These are phyloP conservation scores for Myotis brandtii DNA, from an alignment of 2,113 vertebrate genomes.

Conservation along the genomic window DNA sequence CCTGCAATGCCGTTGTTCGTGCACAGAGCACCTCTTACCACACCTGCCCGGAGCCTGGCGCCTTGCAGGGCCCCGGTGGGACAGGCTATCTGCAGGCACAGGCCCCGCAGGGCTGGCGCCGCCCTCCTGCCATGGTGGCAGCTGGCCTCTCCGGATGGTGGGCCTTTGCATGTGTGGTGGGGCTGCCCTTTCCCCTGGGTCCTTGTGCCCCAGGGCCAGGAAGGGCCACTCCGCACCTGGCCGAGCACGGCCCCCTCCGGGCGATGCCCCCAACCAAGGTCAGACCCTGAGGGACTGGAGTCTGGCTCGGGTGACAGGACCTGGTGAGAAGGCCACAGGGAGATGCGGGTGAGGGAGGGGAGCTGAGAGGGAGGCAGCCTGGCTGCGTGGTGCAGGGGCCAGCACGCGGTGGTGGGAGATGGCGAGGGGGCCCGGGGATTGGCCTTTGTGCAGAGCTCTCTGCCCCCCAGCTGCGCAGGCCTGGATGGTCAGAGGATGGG, in stretches of 20 bases:
- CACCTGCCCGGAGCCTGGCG: conserved; percentile 90
- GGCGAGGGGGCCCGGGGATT: rapidly evolving
- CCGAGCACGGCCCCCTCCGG: not conserved
- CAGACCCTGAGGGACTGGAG: not conserved
- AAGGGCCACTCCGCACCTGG: not conserved
- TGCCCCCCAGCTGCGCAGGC: not conserved
- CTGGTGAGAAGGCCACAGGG: not conserved
- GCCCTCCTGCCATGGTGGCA: not conserved
- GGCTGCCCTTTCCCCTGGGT: not conserved
- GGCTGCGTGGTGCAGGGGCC: not conserved
- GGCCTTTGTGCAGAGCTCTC: not conserved
- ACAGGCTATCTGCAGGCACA: conserved; percentile 88
- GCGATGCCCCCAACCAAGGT: not conserved
- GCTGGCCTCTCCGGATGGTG: not conserved
- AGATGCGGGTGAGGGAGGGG: rapidly evolving
- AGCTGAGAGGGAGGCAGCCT: not conserved
- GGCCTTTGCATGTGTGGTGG: not conserved
- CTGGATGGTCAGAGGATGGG: not conserved
- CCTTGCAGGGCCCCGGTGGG: conserved; percentile 80
- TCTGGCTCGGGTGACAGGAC: not conserved
- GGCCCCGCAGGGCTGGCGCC: not conserved
- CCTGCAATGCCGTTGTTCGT: conserved; percentile 86
- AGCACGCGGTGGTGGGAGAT: rapidly evolving
- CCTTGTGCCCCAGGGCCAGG: not conserved
- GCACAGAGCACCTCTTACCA: conserved; percentile 92